Percentiles rank a stretch among this genome's conserved stretches.
Conservation (phyloP, 2,888 invertebrate species). For the Trypoxylon attenuatum region DNA sequence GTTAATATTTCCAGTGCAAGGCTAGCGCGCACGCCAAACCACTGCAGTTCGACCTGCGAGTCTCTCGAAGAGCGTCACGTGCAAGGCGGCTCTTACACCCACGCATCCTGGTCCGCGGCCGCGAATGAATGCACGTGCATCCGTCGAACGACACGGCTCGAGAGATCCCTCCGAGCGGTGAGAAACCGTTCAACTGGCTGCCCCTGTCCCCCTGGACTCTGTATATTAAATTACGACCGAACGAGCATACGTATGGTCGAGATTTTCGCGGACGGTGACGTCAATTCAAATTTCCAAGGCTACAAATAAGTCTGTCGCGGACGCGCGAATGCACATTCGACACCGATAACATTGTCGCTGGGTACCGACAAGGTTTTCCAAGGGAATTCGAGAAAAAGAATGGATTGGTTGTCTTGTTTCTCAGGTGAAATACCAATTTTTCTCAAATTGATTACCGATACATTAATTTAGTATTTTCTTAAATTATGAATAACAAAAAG, state of each 20-base stretch:
- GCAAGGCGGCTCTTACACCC: conserved; percentile 47
- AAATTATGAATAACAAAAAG: too few relatives aligned
- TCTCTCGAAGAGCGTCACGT: conserved; percentile 48
- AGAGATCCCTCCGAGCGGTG: conserved; percentile 22
- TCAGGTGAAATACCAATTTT: too few relatives aligned
- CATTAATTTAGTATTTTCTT: too few relatives aligned
- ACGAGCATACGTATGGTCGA: not conserved
- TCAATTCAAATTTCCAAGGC: too few relatives aligned
- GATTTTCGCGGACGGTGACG: too few relatives aligned
- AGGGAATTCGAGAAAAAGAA: too few relatives aligned
- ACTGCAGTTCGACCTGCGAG: conserved; percentile 28
- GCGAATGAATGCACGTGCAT: conserved; percentile 30
- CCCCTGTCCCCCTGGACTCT: not conserved
- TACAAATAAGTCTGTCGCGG: not conserved
- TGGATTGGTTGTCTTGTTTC: too few relatives aligned
- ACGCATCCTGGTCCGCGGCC: conserved; percentile 32
- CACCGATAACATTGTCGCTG: too few relatives aligned
- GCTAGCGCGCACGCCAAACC: conserved; percentile 13
- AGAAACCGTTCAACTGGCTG: not conserved
- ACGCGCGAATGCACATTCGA: not conserved
- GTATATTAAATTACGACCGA: not conserved
- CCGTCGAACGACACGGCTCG: conserved; percentile 26
- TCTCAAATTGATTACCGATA: too few relatives aligned
- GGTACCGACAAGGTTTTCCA: too few relatives aligned
- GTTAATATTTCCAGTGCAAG: conserved; percentile 45